A percentile compares a stretch with the other conserved stretches of the same genome.
Conservation (phyloP, 2,797 vertebrate species). For the Nannoperca obscura region DNA sequence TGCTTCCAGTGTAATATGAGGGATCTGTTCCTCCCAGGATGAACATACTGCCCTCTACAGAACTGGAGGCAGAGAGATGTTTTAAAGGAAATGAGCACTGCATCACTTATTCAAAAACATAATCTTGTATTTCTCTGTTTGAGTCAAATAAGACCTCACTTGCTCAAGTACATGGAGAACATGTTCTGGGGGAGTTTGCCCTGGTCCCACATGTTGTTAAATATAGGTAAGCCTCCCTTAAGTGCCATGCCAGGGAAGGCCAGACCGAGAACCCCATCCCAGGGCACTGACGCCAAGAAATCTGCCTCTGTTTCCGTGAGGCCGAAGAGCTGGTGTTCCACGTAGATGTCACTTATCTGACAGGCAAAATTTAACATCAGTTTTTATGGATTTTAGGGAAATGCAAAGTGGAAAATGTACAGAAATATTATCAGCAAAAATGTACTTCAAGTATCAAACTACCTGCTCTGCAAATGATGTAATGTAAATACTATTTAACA, state of each 20-base stretch:
- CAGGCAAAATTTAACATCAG: not conserved
- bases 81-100: not conserved
- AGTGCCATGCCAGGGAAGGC: slow-evolving; percentile 43
- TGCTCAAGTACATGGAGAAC: slow-evolving; percentile 67
- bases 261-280: slow-evolving; percentile 66
- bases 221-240: slow-evolving; percentile 38
- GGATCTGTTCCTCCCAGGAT: slow-evolving; percentile 56
- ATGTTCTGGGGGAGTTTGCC: slow-evolving; percentile 41
- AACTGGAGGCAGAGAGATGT: slow-evolving; percentile 4
- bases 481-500: not conserved
- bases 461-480: not conserved
- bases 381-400: not conserved
- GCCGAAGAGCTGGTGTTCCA: slow-evolving; percentile 60
- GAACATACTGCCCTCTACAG: slow-evolving; percentile 54
- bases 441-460: not conserved
- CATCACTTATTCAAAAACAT: not conserved
- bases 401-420: not conserved
- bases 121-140: not conserved
- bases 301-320: slow-evolving; percentile 28
- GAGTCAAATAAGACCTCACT: slow-evolving; percentile 3
- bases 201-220: slow-evolving; percentile 58
- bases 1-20: slow-evolving; percentile 41
- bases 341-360: slow-evolving; percentile 47
- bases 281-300: slow-evolving; percentile 26
- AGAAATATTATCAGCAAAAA: not conserved